A percentile compares a stretch with the other conserved stretches of the same genome.
phyloP scores from a whole-genome alignment of 2,888 invertebrate genomes.

The Eurois occulta region DNA sequence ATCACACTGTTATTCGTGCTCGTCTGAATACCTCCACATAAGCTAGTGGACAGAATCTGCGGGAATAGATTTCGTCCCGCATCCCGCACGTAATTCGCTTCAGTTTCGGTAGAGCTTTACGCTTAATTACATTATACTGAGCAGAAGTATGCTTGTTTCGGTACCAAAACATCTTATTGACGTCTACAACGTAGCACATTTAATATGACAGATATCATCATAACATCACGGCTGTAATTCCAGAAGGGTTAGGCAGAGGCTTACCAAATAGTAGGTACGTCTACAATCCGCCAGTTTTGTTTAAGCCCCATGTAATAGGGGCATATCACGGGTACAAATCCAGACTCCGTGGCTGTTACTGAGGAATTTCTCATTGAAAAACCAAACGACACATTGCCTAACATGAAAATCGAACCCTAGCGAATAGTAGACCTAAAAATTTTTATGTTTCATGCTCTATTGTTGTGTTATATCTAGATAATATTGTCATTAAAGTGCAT shows the following conservation, averaged over 20 bases:
- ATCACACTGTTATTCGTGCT: not conserved
- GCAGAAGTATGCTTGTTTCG: too few relatives aligned
- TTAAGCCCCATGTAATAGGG: not conserved
- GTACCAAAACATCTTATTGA: too few relatives aligned
- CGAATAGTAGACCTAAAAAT: not conserved
- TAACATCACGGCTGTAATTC: not conserved
- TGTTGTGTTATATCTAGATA: not conserved
- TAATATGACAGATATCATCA: not conserved
- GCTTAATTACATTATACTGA: too few relatives aligned
- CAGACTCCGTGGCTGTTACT: not conserved
- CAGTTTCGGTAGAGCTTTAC: too few relatives aligned
- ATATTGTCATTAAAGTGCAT: slow-evolving; percentile 2
- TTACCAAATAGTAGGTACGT: not conserved
- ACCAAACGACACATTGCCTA: not conserved
- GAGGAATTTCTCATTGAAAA: not conserved
- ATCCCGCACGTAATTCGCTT: too few relatives aligned
- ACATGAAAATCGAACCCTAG: not conserved
- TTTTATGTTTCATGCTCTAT: not conserved
- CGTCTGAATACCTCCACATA: not conserved
- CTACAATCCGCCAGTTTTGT: not conserved
- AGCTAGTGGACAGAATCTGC: not conserved
- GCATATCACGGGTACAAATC: not conserved
- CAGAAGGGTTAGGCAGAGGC: not conserved
- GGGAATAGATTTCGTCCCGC: too few relatives aligned
- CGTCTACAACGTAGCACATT: too few relatives aligned